Evolutionary conservation across 2,888 invertebrate species (phyloP).

Genomic region (Melanargia galathea): DNA sequence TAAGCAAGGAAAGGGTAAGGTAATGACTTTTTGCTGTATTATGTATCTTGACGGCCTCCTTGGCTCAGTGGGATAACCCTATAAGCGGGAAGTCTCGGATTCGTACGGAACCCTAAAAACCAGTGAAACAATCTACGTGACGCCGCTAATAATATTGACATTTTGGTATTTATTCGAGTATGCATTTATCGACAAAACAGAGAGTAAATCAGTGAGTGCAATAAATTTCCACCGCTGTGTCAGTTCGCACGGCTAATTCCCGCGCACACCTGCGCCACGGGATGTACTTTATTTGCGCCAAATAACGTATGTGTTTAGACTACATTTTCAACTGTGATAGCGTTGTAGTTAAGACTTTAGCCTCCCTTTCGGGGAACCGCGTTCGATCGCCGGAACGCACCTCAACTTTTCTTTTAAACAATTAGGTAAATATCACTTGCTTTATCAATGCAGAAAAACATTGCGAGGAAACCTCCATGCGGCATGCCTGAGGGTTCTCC

Average conservation of each 20-base stretch:
- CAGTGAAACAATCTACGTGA: too few species aligned
- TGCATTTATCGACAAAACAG: constrained; percentile 18
- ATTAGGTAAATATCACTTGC: too few species aligned
- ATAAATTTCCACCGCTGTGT: constrained; percentile 24
- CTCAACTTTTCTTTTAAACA: too few species aligned
- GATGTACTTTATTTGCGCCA: constrained; percentile 4
- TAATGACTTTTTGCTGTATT: constrained; percentile 1
- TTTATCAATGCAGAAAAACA: too few species aligned
- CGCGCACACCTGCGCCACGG: constrained; percentile 30
- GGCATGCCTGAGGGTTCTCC: too few species aligned
- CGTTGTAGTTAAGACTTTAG: too few species aligned
- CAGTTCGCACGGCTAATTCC: constrained; percentile 24
- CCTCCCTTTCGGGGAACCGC: too few species aligned
- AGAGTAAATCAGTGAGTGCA: constrained; percentile 30
- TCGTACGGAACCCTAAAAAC: too few species aligned
- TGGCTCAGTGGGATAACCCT: not conserved
- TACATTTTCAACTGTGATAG: too few species aligned
- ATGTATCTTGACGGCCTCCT: not conserved
- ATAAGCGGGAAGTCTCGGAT: not conserved
- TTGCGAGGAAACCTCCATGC: too few species aligned
- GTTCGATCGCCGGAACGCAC: too few species aligned
- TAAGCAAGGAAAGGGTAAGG: constrained; percentile 10
- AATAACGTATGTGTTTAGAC: constrained; percentile 3
- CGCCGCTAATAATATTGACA: too few species aligned
- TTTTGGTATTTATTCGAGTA: not conserved